Evolutionary conservation across 2,888 invertebrate species (phyloP).

Genomic region (Drosophila planitibia): DNA sequence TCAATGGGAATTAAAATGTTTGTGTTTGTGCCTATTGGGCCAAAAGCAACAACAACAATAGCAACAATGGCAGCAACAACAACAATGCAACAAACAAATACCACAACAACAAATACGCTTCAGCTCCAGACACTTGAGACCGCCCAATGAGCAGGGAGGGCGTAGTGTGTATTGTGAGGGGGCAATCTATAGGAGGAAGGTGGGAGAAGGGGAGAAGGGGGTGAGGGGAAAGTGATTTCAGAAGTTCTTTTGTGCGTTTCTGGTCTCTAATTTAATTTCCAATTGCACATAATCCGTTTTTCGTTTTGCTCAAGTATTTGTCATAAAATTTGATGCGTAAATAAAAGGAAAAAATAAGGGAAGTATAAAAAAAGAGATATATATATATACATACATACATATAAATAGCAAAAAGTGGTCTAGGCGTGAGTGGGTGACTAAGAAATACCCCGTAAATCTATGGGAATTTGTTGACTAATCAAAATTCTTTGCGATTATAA

Average conservation of each 20-base stretch:
- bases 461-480: not conserved
- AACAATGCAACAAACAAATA: conserved; percentile 22
- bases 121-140: conserved; percentile 67
- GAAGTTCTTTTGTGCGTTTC: conserved; percentile 44
- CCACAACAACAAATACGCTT: conserved; percentile 32
- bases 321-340: conserved; percentile 78
- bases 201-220: no score
- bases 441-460: conserved; percentile 5
- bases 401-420: not conserved
- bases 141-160: conserved; percentile 33
- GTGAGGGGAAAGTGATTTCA: not conserved
- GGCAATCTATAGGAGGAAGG: no score
- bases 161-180: not conserved
- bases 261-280: conserved; percentile 75
- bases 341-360: conserved; percentile 42
- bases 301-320: conserved; percentile 55
- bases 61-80: conserved; percentile 2
- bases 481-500: not conserved
- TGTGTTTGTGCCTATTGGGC: conserved; percentile 59
- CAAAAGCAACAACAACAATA: conserved; percentile 6
- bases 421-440: not conserved
- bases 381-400: not conserved
- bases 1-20: conserved; percentile 79
- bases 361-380: not conserved
- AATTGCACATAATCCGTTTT: conserved; percentile 77